Percentiles rank a stretch among this genome's conserved stretches.
These are phyloP conservation scores for Heterocephalus glaber DNA, from an alignment of 2,113 vertebrate species.

Conservation along the genomic window DNA sequence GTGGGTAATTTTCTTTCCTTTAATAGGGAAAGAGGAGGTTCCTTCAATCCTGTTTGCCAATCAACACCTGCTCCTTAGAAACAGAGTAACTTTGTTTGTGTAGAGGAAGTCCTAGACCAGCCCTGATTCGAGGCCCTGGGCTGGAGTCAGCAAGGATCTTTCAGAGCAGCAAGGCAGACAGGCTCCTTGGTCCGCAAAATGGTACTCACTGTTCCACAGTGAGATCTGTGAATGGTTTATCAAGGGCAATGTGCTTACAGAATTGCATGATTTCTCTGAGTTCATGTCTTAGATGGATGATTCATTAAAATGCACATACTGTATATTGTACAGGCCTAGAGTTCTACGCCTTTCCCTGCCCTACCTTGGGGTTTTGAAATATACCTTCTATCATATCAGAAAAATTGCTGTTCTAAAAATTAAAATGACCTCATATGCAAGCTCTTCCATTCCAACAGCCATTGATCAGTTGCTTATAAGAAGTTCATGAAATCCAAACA, in stretches of 20 bases:
- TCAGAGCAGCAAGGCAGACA: neutral
- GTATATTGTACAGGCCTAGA: neutral
- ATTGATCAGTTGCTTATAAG: neutral
- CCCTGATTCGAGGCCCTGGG: neutral
- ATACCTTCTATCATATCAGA: neutral
- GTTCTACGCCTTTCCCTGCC: neutral
- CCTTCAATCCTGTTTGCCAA: neutral
- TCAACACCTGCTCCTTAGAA: neutral
- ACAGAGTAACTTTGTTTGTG: neutral
- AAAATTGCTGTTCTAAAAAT: neutral
- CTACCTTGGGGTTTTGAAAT: neutral
- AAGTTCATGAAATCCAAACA: neutral
- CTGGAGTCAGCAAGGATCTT: neutral
- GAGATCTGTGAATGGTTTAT: neutral
- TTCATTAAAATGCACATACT: neutral
- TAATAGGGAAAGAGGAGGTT: neutral
- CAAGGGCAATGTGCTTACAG: neutral
- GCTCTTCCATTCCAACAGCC: neutral
- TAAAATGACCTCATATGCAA: neutral
- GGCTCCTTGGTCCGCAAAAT: neutral
- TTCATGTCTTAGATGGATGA: neutral
- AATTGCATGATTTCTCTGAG: neutral
- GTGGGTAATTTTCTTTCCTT: conserved; percentile 16
- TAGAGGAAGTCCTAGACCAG: neutral
- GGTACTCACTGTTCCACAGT: neutral